phyloP scores from a whole-genome alignment of 2,888 invertebrate species.

The Eristalis pertinax region DNA sequence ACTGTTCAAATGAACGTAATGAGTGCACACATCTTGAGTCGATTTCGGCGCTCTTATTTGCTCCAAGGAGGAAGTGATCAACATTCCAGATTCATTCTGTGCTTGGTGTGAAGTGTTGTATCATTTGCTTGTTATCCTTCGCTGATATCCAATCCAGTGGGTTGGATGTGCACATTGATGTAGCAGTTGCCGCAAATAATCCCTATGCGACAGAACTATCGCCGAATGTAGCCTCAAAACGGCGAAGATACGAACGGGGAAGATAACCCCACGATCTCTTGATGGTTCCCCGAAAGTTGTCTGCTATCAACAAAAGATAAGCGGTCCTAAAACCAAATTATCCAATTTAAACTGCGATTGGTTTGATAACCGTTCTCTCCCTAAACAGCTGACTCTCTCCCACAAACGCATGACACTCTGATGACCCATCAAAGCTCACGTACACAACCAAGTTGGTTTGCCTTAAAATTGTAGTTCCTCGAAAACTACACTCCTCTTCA shows the following conservation, averaged over 20 bases:
- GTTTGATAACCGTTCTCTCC: not conserved
- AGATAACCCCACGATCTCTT: not conserved
- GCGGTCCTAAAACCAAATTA: conserved; percentile 4
- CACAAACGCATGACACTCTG: not conserved
- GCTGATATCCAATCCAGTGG: too few species aligned
- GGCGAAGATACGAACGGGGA: too few species aligned
- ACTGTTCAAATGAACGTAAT: not conserved
- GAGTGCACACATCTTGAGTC: not conserved
- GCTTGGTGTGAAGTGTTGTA: not conserved
- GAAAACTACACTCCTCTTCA: too few species aligned
- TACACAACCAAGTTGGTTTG: not conserved
- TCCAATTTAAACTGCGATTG: not conserved
- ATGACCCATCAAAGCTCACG: not conserved
- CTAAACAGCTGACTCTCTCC: not conserved
- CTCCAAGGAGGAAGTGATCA: not conserved
- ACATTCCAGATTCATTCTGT: not conserved
- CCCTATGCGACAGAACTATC: too few species aligned
- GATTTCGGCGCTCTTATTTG: not conserved
- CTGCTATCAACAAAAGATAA: conserved; percentile 14
- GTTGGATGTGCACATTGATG: too few species aligned
- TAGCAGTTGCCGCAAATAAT: too few species aligned
- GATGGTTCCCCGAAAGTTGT: not conserved
- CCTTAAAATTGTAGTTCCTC: not conserved
- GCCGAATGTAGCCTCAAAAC: too few species aligned
- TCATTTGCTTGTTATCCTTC: not conserved